phyloP scores from a whole-genome alignment of 2,113 vertebrate genomes.

The Pomatostomus ruficeps region DNA sequence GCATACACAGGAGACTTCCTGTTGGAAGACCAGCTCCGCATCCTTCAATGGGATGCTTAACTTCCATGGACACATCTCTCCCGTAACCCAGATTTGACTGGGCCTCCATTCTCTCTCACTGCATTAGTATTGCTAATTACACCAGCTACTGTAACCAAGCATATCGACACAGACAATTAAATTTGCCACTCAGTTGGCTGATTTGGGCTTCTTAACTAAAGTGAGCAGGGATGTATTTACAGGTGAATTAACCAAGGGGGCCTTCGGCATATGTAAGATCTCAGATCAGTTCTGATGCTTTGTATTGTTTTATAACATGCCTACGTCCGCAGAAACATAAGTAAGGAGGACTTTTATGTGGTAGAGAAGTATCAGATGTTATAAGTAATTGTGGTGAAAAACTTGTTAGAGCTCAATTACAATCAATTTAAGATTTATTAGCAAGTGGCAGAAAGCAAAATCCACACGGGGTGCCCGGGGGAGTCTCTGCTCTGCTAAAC shows the following conservation, averaged over 20 bases:
- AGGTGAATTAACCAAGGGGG: neutral
- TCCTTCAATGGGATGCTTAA: fast-evolving
- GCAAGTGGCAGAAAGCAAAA: too few species aligned
- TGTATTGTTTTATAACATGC: fast-evolving
- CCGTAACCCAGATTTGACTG: neutral
- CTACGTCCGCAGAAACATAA: neutral
- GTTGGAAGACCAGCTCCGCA: neutral
- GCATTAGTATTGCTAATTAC: neutral
- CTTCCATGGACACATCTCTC: neutral
- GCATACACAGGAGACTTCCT: neutral
- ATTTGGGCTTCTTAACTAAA: neutral
- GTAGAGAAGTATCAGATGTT: fast-evolving
- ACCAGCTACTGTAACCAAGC: neutral
- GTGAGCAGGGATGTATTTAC: neutral
- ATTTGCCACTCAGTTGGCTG: too few species aligned
- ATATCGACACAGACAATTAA: fast-evolving
- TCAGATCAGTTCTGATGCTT: neutral
- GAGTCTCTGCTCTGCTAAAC: too few species aligned
- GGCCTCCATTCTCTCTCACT: neutral
- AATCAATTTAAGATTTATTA: too few species aligned
- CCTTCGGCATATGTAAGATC: neutral
- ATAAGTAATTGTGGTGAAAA: too few species aligned
- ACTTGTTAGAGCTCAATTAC: too few species aligned
- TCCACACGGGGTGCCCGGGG: too few species aligned
- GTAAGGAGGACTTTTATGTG: fast-evolving